Percentiles rank a stretch among this genome's conserved stretches.
phyloP scores from a whole-genome alignment of 2,113 vertebrate genomes.

The Mus musculus region GRCm39 chr17:8133501-8134000 shows the following conservation, averaged over 20 bases:
- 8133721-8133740: neutral
- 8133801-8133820: neutral
- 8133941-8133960: slow-evolving; percentile 21
- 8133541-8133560: neutral
- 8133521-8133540: neutral
- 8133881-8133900: slow-evolving; percentile 67
- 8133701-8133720: neutral
- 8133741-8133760: neutral
- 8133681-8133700: neutral
- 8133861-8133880: slow-evolving; percentile 78
- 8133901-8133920: slow-evolving; percentile 57
- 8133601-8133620: neutral
- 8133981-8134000: slow-evolving; percentile 76
- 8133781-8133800: neutral
- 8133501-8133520: neutral
- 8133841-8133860: slow-evolving; percentile 80
- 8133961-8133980: slow-evolving; percentile 81
- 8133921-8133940: slow-evolving; percentile 80
- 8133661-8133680: too few species aligned
- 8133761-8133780: slow-evolving; percentile 37
- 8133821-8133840: slow-evolving; percentile 63
- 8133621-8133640: neutral
- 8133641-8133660: neutral
- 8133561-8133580: neutral
- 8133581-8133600: neutral